Conservation (phyloP, 2,888 invertebrate genomes). For the Lacanobia wlatinum region DNA sequence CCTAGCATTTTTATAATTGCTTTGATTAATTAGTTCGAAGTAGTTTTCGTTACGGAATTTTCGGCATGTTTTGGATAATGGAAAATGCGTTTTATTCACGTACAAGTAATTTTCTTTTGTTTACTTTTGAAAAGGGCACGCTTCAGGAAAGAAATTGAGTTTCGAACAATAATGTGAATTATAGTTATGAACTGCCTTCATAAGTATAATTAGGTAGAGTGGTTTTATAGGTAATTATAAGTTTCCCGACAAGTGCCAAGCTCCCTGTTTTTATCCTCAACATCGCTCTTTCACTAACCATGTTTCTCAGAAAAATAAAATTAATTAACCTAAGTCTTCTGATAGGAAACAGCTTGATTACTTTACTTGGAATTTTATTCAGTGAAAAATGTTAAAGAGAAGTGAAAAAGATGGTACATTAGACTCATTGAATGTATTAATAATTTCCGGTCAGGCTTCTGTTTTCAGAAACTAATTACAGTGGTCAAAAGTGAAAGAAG, state of each 20-base stretch:
- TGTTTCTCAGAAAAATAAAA: slow-evolving; percentile 6
- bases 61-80: slow-evolving; percentile 34
- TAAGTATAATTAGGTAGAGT: too few relatives aligned
- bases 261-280: neutral
- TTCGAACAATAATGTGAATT: slow-evolving; percentile 1
- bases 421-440: too few relatives aligned
- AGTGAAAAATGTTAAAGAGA: neutral
- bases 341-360: neutral
- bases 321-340: slow-evolving; percentile 17
- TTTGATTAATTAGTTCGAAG: slow-evolving; percentile 61
- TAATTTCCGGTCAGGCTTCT: too few relatives aligned
- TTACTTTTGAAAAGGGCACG: slow-evolving; percentile 5
- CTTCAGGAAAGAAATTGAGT: neutral
- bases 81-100: slow-evolving; percentile 38
- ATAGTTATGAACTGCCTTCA: slow-evolving; percentile 12
- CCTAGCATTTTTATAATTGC: slow-evolving; percentile 61
- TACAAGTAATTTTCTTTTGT: slow-evolving; percentile 24
- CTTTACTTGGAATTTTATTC: slow-evolving; percentile 12
- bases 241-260: neutral
- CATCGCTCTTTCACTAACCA: too few relatives aligned
- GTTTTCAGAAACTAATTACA: too few relatives aligned
- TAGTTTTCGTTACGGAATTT: slow-evolving; percentile 54
- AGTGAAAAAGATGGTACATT: too few relatives aligned
- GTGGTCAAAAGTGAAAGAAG: too few relatives aligned
- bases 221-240: slow-evolving; percentile 21